phyloP scores from a whole-genome alignment of 1,140 invertebrate genomes.

The Aphelinus atriplicis region DNA sequence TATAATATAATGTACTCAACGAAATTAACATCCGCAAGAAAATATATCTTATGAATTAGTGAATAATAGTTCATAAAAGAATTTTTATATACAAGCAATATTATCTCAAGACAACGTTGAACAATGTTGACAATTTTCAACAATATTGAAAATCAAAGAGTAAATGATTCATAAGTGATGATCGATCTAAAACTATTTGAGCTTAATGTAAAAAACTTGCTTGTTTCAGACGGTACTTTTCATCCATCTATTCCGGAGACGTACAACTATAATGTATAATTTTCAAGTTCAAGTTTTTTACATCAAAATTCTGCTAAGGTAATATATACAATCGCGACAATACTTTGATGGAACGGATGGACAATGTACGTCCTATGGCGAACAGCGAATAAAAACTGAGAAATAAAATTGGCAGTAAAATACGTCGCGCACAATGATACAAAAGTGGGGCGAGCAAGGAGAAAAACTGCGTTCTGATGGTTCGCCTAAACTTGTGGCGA shows the following conservation, averaged over 20 bases:
- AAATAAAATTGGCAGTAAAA: conserved; percentile 1
- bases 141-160: conserved; percentile 29
- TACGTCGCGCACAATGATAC: conserved; percentile 12
- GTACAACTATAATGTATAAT: too few relatives aligned
- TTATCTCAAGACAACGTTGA: neutral
- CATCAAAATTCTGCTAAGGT: neutral
- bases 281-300: conserved; percentile 14
- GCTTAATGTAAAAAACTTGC: conserved; percentile 11
- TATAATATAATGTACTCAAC: too few relatives aligned
- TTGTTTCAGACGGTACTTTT: too few relatives aligned
- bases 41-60: too few relatives aligned
- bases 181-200: conserved; percentile 1
- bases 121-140: neutral
- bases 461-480: conserved; percentile 13
- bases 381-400: neutral
- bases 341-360: conserved; percentile 3
- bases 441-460: neutral
- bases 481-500: conserved; percentile 40
- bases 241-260: too few relatives aligned
- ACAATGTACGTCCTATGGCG: neutral
- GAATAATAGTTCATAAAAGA: too few relatives aligned
- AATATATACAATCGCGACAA: neutral
- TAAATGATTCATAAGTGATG: conserved; percentile 17
- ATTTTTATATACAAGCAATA: neutral
- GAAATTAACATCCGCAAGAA: too few relatives aligned